Percentiles rank a stretch among this genome's conserved stretches.
Conservation (phyloP, 2,888 invertebrate species). For the Patella depressa region DNA sequence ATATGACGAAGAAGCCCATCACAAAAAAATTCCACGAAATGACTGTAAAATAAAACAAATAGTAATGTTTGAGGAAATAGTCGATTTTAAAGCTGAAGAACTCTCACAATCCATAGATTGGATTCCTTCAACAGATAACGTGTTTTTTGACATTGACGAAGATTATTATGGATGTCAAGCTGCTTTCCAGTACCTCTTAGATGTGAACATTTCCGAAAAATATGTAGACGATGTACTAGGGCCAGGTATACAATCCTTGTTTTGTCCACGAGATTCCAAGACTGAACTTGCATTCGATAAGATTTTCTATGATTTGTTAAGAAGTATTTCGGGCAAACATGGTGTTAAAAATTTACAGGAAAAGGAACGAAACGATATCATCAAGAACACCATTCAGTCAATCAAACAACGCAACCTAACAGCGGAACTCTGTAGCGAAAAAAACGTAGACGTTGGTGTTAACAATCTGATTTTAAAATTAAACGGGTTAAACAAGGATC, state of each 20-base stretch:
- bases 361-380: not conserved
- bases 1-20: not conserved
- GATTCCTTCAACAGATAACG: not conserved
- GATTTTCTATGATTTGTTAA: not conserved
- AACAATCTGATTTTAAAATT: not conserved
- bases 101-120: not conserved
- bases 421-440: not conserved
- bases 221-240: not conserved
- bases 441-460: not conserved
- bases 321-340: not conserved
- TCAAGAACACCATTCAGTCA: not conserved
- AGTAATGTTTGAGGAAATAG: not conserved
- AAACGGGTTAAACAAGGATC: not conserved
- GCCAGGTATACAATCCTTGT: not conserved
- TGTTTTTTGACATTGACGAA: not conserved
- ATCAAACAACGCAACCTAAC: not conserved
- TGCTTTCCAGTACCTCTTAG: not conserved
- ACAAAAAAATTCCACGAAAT: not conserved
- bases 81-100: not conserved
- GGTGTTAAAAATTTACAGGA: not conserved
- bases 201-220: not conserved
- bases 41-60: not conserved
- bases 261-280: not conserved
- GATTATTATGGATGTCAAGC: constrained; percentile 2
- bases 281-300: not conserved